phyloP scores from a whole-genome alignment of 2,797 vertebrate species.

The Limnodromus scolopaceus region DNA sequence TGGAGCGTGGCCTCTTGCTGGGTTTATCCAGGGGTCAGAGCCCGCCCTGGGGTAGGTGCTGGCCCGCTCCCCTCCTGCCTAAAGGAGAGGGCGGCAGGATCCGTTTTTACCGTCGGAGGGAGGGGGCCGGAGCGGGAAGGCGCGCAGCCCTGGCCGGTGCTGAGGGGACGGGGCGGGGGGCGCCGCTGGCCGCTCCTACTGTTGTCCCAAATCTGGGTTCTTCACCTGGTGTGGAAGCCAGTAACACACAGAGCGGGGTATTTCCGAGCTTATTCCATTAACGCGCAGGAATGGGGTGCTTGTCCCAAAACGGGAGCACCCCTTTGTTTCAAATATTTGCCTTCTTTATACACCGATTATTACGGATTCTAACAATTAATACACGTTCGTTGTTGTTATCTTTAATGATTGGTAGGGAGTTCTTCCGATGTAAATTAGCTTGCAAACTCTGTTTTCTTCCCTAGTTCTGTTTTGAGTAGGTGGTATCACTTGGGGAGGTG shows the following conservation, averaged over 20 bases:
- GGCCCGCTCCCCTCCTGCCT: no score
- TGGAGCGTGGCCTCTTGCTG: not conserved
- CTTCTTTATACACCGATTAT: not conserved
- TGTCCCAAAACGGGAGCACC: not conserved
- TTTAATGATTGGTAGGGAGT: not conserved
- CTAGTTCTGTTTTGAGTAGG: not conserved
- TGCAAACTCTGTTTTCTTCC: not conserved
- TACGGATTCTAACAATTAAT: not conserved
- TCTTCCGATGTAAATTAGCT: not conserved
- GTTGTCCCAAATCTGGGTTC: not conserved
- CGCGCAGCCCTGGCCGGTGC: no score
- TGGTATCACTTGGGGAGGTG: not conserved
- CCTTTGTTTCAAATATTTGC: not conserved
- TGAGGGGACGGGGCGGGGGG: rapidly evolving
- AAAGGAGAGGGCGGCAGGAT: not conserved
- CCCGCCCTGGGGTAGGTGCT: slow-evolving; percentile 65
- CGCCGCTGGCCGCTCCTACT: not conserved
- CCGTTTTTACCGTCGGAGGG: rapidly evolving
- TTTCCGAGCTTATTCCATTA: not conserved
- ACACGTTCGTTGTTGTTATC: not conserved
- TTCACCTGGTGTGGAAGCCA: no score
- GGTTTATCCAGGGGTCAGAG: not conserved
- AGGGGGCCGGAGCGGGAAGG: not conserved
- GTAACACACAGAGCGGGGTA: not conserved
- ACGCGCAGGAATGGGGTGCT: not conserved